Base-by-base conservation (phyloP, 2,113 vertebrate species). In the Daboia siamensis region DNA sequence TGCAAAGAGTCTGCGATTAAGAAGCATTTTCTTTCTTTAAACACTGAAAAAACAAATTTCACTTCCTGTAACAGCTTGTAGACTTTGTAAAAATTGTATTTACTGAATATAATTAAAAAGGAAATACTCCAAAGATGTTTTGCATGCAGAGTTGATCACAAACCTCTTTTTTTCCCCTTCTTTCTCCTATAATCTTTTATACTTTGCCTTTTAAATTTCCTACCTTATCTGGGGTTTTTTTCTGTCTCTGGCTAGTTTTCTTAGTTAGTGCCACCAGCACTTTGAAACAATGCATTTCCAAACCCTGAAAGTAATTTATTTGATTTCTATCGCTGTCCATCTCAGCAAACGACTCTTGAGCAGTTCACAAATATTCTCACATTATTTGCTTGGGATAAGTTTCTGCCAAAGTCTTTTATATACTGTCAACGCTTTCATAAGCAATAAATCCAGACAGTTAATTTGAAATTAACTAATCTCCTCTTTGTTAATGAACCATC, bases 401-500 rank as follows among this genome's bases (percentile, higher is more conserved):
- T 87, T 84, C 59, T 9, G 54, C 3, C 29, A 39, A 33, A 4
- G 21, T 33, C 48, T 91, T 54, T 87, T 69, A 33, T 88, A 39
- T 24, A 51, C 24, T 69, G 91, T 48, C 86, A 69, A 64, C 1
- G n/a, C n/a, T 23, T 46, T 1, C 7, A 0, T 0, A 39, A 5
- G 5, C 92, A 95, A 93, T 90, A 64, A 96, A 54, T 91, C 39
- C 91, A 95, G 23, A 24, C 2, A 69, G 20, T n/a, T n/a, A 33
- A 91, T 17, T 15, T 0, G n/a, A 93, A 86, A 89, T 89, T 86
- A 39, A 29, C 33, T 24, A 17, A 12, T 91, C 95, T 90, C 48
- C 0, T 93, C 54, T 96, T 97, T 96, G 96, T 97, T 96, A 93
- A 86, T 33, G 93, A 95, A 23, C 84, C 84, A 86, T 90, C 89